phyloP scores from a whole-genome alignment of 2,113 vertebrate species.

The Ptilorrhoa leucosticta region DNA sequence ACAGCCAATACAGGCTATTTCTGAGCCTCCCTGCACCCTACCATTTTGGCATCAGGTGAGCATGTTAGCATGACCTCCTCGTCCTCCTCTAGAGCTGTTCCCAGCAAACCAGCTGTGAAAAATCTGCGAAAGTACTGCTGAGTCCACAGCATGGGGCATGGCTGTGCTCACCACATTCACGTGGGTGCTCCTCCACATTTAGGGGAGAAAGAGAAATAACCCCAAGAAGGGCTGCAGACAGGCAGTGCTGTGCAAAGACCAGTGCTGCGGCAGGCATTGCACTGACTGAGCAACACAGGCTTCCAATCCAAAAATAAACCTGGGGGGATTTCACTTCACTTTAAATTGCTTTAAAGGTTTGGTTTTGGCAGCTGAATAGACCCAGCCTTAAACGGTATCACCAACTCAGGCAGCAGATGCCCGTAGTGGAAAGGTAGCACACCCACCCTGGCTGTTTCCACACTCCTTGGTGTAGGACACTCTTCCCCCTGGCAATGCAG shows the following conservation, averaged over 20 bases:
- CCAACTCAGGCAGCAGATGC: background rate
- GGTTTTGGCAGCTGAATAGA: background rate
- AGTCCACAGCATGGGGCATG: background rate
- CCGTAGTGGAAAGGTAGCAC: background rate
- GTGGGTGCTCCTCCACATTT: background rate
- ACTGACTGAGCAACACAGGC: background rate
- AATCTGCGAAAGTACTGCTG: background rate
- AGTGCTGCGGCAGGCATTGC: background rate
- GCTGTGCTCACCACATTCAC: background rate
- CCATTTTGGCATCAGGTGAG: background rate
- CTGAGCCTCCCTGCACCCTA: accelerated
- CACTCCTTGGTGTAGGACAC: background rate
- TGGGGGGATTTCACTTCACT: background rate
- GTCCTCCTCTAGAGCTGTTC: background rate
- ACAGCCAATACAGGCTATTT: background rate
- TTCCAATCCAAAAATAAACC: background rate
- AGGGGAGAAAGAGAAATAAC: background rate
- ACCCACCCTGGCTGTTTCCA: background rate
- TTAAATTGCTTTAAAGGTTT: background rate
- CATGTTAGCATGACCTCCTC: accelerated
- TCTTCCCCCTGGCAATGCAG: accelerated
- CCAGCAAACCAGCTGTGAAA: background rate
- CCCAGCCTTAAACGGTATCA: background rate
- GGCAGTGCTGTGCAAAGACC: background rate
- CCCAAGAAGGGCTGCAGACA: background rate